These are phyloP conservation scores for Cochlearius cochlearius DNA, from an alignment of 2,113 vertebrate species.

Conservation along the genomic window DNA sequence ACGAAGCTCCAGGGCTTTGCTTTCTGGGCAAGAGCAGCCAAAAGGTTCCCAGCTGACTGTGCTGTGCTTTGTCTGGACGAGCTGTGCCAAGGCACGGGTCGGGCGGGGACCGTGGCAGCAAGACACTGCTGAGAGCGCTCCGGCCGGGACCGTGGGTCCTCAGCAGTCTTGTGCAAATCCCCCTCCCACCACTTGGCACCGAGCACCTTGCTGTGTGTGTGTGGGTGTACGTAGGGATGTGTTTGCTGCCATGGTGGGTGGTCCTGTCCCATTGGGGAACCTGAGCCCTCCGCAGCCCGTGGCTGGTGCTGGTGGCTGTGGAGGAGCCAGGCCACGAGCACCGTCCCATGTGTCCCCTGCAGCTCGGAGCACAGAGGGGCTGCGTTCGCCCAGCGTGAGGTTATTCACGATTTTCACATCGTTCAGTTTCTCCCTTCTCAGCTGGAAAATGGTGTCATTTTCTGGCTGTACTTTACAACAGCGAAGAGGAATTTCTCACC, in stretches of 20 bases:
- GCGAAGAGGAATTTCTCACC: background rate
- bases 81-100: background rate
- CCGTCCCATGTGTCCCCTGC: background rate
- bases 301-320: background rate
- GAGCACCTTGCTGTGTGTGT: rapidly evolving
- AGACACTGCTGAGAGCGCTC: background rate
- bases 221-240: rapidly evolving
- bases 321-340: background rate
- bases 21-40: background rate
- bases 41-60: background rate
- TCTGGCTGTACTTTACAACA: background rate
- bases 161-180: background rate
- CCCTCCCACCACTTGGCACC: too few species aligned
- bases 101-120: too few species aligned
- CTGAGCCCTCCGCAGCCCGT: background rate
- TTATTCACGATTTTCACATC: background rate
- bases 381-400: rapidly evolving
- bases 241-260: rapidly evolving
- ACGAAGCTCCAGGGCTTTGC: background rate
- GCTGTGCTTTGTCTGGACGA: background rate
- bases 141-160: background rate
- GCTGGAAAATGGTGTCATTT: background rate
- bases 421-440: background rate
- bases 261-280: rapidly evolving
- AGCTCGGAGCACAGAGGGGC: rapidly evolving